Conservation (phyloP, 2,113 vertebrate genomes). For the Bufo bufo region DNA sequence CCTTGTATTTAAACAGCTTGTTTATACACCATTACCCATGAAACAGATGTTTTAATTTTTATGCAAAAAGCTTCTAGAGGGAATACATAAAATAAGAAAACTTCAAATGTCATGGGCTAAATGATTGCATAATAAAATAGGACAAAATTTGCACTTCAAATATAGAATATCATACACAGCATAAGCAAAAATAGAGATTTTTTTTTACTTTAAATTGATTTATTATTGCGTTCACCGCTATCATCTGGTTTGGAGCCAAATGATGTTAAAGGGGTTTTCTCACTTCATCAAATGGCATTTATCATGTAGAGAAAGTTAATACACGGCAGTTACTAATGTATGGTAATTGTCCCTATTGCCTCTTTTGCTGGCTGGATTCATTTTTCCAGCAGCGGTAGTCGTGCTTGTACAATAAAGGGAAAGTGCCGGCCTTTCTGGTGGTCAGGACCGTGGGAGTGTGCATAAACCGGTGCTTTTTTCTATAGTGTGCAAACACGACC, state of each 20-base stretch:
- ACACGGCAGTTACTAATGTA: no score
- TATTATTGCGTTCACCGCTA: not conserved
- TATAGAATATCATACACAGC: slow-evolving; percentile 1
- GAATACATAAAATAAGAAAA: not conserved
- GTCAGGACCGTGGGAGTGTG: no score
- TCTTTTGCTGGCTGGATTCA: no score
- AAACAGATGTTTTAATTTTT: slow-evolving; percentile 9
- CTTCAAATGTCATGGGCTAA: not conserved
- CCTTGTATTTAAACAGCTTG: not conserved
- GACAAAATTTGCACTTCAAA: slow-evolving; percentile 26
- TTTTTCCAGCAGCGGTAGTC: no score
- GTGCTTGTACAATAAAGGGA: no score
- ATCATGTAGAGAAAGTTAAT: no score
- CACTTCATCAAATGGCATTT: no score
- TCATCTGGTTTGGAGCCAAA: not conserved
- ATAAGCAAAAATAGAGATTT: not conserved
- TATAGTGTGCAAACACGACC: no score
- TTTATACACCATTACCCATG: slow-evolving; percentile 2
- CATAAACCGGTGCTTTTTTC: no score
- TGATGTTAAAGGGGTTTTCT: no score
- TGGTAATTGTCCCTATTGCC: no score
- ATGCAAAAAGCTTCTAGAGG: not conserved
- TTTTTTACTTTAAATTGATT: not conserved
- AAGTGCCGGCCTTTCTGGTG: no score
- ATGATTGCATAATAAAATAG: not conserved